Evolutionary conservation across 2,113 vertebrate species (phyloP), one percentile per base, ranked within the genome.

Genomic region (Leucoraja erinaceus): DNA sequence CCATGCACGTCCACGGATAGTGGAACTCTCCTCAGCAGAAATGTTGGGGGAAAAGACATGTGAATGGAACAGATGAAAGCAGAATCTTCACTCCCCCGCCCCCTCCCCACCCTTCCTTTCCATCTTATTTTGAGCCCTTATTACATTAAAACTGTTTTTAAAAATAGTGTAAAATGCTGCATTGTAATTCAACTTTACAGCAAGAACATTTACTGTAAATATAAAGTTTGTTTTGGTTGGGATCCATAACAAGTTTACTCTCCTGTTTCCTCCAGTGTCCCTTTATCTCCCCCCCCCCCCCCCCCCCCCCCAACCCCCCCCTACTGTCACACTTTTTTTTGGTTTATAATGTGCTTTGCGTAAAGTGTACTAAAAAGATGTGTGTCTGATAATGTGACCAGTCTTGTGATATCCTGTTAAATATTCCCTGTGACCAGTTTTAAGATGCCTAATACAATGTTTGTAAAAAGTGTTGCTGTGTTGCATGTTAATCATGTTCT

Each of bases 371-470:
- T 72, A 91, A 74, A 88, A 70, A 38, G 11, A 16, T 1, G n/a
- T 25, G 86, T 66, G 33, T 25, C 20, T 72, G 38, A 70, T 91
- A 47, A 1, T 54, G 63, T 93, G 47, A 75, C 94, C 78, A 93
- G 93, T 75, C 93, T 94, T 94, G 93, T 94, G 93, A 94, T 90
- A 22, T 54, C 94, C 93, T 95, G 93, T 59, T 95, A 10, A 93
- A 94, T 93, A 88, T 94, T 93, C 94, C 28, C 28, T 90, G 93
- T 94, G 94, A 70, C 93, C 16, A 28, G 81, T 78, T 93, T 93
- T 94, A 93, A 74, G 93, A 94, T 93, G 94, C 93, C 93, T 16
- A 90, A 93, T 94, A 95, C 93, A 54, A 66, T 95, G 93, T 95
- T 94, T 93, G 94, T 94, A 72, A 72, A 72, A 70, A 54, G 93